Evolutionary conservation across 2,888 invertebrate genomes (phyloP).

Genomic region (Ischnura elegans): DNA sequence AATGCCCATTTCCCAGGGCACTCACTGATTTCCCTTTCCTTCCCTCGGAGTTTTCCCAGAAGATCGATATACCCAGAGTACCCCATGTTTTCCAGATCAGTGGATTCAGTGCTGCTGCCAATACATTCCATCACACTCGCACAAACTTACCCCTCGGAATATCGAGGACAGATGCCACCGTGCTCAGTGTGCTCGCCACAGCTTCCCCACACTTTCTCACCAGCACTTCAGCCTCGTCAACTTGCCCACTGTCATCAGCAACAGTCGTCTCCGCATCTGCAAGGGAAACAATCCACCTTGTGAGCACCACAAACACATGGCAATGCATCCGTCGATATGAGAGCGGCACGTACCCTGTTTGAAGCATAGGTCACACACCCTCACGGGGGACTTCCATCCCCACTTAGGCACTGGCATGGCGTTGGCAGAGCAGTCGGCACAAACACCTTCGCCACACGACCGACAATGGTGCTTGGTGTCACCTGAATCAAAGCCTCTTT

Average conservation of each 20-base stretch:
- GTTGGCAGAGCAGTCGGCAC: slow-evolving; percentile 79
- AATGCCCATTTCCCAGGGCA: too few species aligned
- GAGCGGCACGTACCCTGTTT: slow-evolving; percentile 69
- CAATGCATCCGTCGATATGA: background rate
- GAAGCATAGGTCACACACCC: slow-evolving; percentile 76
- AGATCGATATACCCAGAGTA: too few species aligned
- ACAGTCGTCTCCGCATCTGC: background rate
- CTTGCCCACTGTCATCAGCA: background rate
- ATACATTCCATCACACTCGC: too few species aligned
- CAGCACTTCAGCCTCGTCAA: slow-evolving; percentile 79
- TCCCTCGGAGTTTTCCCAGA: too few species aligned
- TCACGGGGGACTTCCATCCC: slow-evolving; percentile 79
- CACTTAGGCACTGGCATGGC: slow-evolving; percentile 77
- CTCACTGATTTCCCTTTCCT: too few species aligned
- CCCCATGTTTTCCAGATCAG: too few species aligned
- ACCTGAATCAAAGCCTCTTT: slow-evolving; percentile 71
- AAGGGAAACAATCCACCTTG: background rate
- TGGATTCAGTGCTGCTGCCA: too few species aligned
- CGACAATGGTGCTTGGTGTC: slow-evolving; percentile 83
- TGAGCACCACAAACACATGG: background rate
- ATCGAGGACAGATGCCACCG: slow-evolving; percentile 85
- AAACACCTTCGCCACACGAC: slow-evolving; percentile 86
- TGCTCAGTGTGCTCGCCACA: slow-evolving; percentile 85
- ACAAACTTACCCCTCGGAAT: slow-evolving; percentile 86
- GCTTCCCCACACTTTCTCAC: slow-evolving; percentile 85